Percentiles rank a stretch among this genome's conserved stretches.
Evolutionary conservation across 2,888 invertebrate species (phyloP).

Genomic region (Yponomeuta malinellus): DNA sequence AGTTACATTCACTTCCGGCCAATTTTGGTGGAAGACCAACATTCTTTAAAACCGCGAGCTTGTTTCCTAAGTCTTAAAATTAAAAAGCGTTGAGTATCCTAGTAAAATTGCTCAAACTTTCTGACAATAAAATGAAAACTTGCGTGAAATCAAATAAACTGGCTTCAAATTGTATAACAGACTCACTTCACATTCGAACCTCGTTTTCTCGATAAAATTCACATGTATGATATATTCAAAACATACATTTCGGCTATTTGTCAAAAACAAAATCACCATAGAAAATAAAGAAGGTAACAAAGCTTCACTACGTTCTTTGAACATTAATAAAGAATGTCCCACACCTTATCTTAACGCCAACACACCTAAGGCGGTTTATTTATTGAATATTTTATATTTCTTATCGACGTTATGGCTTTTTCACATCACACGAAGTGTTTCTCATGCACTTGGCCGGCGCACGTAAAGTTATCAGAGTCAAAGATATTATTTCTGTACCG

Average conservation of each 20-base stretch:
- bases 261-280: background rate
- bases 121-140: too few species aligned
- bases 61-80: too few species aligned
- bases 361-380: background rate
- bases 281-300: background rate
- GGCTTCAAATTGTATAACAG: background rate
- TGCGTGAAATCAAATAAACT: background rate
- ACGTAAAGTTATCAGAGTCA: too few species aligned
- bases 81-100: too few species aligned
- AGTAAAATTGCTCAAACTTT: too few species aligned
- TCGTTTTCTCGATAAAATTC: background rate
- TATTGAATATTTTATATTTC: slow-evolving; percentile 4
- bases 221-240: background rate
- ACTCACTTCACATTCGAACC: background rate
- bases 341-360: background rate
- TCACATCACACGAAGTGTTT: too few species aligned
- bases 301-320: background rate
- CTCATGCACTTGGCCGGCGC: too few species aligned
- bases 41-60: too few species aligned
- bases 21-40: too few species aligned
- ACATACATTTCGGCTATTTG: background rate
- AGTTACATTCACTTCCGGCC: too few species aligned
- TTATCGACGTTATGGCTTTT: background rate
- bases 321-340: background rate
- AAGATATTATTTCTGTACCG: too few species aligned